phyloP scores from a whole-genome alignment of 92 coral and sea anemone species.

The Zoanthus sansibaricus region DNA sequence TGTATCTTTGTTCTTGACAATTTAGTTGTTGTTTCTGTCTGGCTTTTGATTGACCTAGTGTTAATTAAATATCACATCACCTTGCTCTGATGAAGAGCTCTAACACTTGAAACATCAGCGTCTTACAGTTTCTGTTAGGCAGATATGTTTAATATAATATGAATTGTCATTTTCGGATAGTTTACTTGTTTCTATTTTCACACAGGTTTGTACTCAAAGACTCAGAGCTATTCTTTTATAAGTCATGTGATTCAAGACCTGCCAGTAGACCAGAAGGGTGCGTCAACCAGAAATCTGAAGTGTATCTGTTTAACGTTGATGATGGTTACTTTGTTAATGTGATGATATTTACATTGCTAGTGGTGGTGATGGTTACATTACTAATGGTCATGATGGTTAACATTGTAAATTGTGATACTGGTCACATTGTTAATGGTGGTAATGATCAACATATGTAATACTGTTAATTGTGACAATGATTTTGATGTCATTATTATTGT shows the following conservation, averaged over 20 bases:
- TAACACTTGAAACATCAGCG: no score
- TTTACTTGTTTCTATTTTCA: background rate
- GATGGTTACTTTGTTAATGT: background rate
- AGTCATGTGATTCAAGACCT: conserved; percentile 33
- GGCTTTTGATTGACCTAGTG: no score
- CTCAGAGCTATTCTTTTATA: conserved; percentile 35
- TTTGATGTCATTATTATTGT: no score
- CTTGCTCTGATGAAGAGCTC: no score
- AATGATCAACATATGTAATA: background rate
- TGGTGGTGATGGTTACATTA: background rate
- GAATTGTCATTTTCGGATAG: background rate
- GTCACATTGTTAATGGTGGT: background rate
- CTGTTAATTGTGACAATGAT: no score
- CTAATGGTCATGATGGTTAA: background rate
- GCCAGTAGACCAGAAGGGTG: conserved; percentile 40
- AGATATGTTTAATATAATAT: background rate
- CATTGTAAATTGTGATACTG: background rate
- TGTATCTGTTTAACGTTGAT: background rate
- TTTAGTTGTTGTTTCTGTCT: no score
- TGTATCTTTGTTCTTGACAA: no score
- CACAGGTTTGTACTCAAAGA: conserved; percentile 42
- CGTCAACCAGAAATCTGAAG: background rate
- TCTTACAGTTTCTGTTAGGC: background rate
- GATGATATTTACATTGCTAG: background rate
- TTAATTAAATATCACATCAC: no score